Conservation (phyloP, 2,113 vertebrate species). For the Pica pica region DNA sequence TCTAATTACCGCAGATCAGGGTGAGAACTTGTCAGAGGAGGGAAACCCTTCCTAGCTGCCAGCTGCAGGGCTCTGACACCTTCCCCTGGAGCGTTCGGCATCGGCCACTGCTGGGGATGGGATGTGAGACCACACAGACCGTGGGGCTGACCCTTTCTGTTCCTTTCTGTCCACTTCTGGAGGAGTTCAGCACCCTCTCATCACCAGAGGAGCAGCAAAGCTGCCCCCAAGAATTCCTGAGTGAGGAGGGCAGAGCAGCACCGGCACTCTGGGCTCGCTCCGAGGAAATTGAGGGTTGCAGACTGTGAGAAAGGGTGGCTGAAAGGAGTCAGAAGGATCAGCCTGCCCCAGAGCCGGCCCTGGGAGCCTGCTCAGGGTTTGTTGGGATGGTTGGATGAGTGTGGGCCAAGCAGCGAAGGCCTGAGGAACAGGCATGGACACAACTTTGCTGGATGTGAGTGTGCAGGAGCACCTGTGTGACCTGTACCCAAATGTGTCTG, state of each 20-base stretch:
- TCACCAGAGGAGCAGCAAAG: not conserved
- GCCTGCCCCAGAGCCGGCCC: not conserved
- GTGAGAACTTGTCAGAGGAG: not conserved
- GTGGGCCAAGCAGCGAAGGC: not conserved
- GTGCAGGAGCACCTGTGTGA: fast-evolving
- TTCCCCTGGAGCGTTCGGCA: not conserved
- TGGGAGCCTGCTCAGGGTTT: not conserved
- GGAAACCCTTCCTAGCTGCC: not conserved
- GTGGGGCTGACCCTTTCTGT: too few species aligned
- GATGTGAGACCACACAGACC: not conserved
- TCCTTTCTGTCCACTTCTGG: not conserved
- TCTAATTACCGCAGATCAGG: not conserved
- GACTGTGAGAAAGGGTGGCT: not conserved
- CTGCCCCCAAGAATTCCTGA: not conserved
- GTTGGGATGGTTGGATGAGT: fast-evolving
- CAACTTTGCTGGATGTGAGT: not conserved
- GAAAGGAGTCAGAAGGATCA: not conserved
- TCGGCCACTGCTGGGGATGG: not conserved
- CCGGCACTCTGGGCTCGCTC: not conserved
- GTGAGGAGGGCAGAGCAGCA: not conserved
- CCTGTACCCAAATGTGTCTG: fast-evolving
- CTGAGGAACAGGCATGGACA: not conserved
- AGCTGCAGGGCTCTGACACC: not conserved
- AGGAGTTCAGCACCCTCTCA: not conserved
- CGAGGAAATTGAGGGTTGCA: not conserved